These are phyloP conservation scores for Philaenus spumarius DNA, from an alignment of 1,140 invertebrate genomes.

Conservation along the genomic window DNA sequence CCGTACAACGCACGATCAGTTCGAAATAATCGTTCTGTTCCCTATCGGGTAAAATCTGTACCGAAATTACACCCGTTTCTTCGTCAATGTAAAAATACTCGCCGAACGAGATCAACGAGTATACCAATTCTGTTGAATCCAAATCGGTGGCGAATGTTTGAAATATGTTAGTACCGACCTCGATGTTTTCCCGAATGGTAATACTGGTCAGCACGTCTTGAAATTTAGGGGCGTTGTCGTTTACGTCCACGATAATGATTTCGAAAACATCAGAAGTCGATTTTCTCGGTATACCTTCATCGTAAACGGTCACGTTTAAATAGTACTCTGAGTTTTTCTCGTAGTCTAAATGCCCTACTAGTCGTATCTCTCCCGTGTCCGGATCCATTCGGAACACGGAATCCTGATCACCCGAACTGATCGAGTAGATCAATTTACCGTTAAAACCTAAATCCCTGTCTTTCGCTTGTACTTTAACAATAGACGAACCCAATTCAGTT, in stretches of 20 bases:
- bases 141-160: slow-evolving; percentile 77
- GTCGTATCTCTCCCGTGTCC: slow-evolving; percentile 71
- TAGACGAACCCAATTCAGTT: slow-evolving; percentile 61
- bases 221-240: slow-evolving; percentile 80
- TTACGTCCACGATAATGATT: slow-evolving; percentile 71
- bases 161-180: slow-evolving; percentile 77
- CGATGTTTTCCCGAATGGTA: slow-evolving; percentile 71
- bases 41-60: slow-evolving; percentile 69
- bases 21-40: slow-evolving; percentile 77
- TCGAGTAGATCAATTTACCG: slow-evolving; percentile 78
- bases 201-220: slow-evolving; percentile 74
- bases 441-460: slow-evolving; percentile 88
- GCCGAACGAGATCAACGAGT: slow-evolving; percentile 69
- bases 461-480: slow-evolving; percentile 61
- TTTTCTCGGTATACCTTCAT: slow-evolving; percentile 74
- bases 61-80: slow-evolving; percentile 63
- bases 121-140: slow-evolving; percentile 77
- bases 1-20: slow-evolving; percentile 71
- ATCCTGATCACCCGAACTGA: slow-evolving; percentile 77
- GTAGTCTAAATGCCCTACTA: slow-evolving; percentile 84
- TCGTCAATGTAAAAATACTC: slow-evolving; percentile 76
- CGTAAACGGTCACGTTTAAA: slow-evolving; percentile 81
- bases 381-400: slow-evolving; percentile 82
- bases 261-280: slow-evolving; percentile 63
- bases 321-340: slow-evolving; percentile 75